These are phyloP conservation scores for Lipotes vexillifer DNA, from an alignment of 2,113 vertebrate genomes.

Conservation along the genomic window DNA sequence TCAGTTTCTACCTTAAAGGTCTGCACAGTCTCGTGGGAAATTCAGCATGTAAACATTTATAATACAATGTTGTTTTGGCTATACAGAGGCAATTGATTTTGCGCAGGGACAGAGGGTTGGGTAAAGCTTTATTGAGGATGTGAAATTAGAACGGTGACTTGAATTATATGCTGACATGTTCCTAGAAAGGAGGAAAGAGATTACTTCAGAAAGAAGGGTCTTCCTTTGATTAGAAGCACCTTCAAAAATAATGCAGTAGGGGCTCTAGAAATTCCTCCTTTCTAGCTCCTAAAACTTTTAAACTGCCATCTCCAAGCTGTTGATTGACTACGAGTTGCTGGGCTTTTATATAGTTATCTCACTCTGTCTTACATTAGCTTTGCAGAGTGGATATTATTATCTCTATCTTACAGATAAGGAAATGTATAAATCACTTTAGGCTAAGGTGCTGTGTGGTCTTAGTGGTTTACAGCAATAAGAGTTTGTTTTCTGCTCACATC, in stretches of 20 bases:
- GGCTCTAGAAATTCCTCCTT: background rate
- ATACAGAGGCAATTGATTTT: background rate
- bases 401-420: background rate
- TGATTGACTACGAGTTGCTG: background rate
- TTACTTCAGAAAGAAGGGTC: background rate
- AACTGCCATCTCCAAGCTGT: background rate
- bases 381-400: background rate
- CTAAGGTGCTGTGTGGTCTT: background rate
- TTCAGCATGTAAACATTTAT: background rate
- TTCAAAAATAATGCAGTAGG: background rate
- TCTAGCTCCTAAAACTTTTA: background rate
- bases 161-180: background rate
- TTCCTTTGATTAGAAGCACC: background rate
- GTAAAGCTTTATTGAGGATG: background rate
- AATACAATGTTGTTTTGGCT: background rate
- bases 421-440: background rate
- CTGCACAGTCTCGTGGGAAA: background rate
- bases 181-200: background rate
- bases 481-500: background rate
- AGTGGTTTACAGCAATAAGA: background rate
- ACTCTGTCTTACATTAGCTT: background rate
- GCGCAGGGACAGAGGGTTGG: background rate
- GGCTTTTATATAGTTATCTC: background rate
- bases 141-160: background rate
- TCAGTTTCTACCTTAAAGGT: background rate